phyloP scores from a whole-genome alignment of 2,888 invertebrate genomes.

The Drosophila austrosaltans region DNA sequence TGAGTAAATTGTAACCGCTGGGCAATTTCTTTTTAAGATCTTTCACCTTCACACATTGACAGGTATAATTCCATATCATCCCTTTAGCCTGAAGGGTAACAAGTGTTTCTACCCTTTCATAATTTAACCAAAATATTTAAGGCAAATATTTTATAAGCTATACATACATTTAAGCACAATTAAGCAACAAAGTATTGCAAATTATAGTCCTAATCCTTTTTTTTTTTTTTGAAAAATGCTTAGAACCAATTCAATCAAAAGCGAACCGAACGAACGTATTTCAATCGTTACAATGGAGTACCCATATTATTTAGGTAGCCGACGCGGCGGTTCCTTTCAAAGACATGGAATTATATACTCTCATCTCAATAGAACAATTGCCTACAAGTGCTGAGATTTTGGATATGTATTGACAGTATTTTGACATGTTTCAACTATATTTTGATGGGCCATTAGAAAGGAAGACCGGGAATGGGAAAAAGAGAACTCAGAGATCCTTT shows the following conservation, averaged over 20 bases:
- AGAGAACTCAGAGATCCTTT: conserved; percentile 20
- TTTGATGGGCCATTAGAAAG: conserved; percentile 56
- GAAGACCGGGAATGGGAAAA: conserved; percentile 15
- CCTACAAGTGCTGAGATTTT: conserved; percentile 59
- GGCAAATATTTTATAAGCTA: conserved; percentile 74
- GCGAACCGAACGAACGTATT: conserved; percentile 1
- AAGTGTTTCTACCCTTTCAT: conserved; percentile 64
- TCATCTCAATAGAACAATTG: conserved; percentile 52
- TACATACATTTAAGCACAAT: conserved; percentile 77
- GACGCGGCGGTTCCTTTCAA: conserved; percentile 61
- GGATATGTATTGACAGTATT: conserved; percentile 64
- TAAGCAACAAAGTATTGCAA: conserved; percentile 77
- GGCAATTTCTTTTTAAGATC: not conserved
- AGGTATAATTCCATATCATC: conserved; percentile 6
- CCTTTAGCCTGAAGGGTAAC: conserved; percentile 23
- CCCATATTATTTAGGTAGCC: conserved; percentile 56
- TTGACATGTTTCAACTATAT: conserved; percentile 69
- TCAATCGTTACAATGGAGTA: conserved; percentile 43
- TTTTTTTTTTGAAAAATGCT: conserved; percentile 51
- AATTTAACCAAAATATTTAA: conserved; percentile 75
- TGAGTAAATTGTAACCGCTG: not conserved
- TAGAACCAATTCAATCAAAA: conserved; percentile 26
- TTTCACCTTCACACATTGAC: conserved; percentile 35
- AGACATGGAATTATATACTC: conserved; percentile 46
- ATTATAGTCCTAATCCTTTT: conserved; percentile 70